phyloP scores from a whole-genome alignment of 2,888 invertebrate genomes.

The Coremacera marginata region DNA sequence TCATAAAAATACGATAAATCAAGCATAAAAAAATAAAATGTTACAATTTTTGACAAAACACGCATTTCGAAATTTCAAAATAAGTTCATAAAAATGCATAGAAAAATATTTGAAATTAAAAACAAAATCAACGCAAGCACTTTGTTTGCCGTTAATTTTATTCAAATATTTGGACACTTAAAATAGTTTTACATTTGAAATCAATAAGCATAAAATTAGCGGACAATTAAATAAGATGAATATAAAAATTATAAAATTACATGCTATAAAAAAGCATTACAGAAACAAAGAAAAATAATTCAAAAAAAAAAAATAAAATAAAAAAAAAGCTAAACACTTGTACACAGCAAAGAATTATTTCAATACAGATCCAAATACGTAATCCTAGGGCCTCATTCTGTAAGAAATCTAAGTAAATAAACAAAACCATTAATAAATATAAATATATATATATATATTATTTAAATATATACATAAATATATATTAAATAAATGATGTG shows the following conservation, averaged over 20 bases:
- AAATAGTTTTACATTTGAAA: conserved; percentile 3
- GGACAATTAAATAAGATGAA: background rate
- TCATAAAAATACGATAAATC: conserved; percentile 40
- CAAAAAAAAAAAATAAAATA: background rate
- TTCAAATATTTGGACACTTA: background rate
- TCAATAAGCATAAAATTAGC: background rate
- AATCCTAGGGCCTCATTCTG: conserved; percentile 69
- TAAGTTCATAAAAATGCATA: conserved; percentile 14
- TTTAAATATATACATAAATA: conserved; percentile 47
- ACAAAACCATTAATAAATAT: conserved; percentile 29
- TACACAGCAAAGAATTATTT: conserved; percentile 29
- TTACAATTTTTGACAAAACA: background rate
- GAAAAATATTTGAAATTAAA: conserved; percentile 48
- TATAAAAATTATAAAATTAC: background rate
- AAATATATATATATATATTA: conserved; percentile 46
- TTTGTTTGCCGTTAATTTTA: conserved; percentile 27
- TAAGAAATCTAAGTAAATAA: conserved; percentile 58
- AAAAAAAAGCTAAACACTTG: background rate
- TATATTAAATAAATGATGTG: conserved; percentile 50
- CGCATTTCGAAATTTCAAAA: conserved; percentile 37
- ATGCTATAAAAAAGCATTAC: background rate
- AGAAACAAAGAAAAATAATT: conserved; percentile 6
- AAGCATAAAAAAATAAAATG: background rate
- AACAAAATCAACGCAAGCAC: conserved; percentile 13
- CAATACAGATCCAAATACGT: conserved; percentile 66